A percentile compares a stretch with the other conserved stretches of the same genome.
Conservation (phyloP, 1,140 invertebrate species). For the Campoletis sonorensis region DNA sequence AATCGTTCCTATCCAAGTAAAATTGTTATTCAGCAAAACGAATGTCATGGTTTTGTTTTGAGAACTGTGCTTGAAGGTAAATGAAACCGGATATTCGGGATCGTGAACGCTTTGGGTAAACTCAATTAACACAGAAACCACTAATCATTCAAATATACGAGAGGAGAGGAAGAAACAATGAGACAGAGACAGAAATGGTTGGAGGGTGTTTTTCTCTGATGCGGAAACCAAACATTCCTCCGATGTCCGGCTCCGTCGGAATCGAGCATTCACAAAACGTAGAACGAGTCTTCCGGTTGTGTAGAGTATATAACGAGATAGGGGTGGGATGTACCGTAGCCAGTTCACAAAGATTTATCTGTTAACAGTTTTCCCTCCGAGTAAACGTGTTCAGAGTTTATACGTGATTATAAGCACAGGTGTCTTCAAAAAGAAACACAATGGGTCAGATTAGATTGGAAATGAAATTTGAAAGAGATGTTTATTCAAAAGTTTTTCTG, state of each 20-base stretch:
- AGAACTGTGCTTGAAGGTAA: neutral
- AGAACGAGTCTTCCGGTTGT: slow-evolving; percentile 38
- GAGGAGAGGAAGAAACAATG: neutral
- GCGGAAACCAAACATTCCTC: slow-evolving; percentile 14
- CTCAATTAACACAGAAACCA: neutral
- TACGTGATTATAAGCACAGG: too few relatives aligned
- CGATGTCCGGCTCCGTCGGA: slow-evolving; percentile 28
- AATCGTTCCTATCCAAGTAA: too few relatives aligned
- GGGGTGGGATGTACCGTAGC: neutral
- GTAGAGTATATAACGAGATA: neutral
- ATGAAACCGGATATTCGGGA: neutral
- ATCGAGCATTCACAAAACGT: slow-evolving; percentile 40
- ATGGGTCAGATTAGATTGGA: neutral
- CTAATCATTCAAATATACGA: neutral
- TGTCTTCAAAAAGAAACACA: neutral
- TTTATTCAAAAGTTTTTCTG: too few relatives aligned
- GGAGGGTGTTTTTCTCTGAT: slow-evolving; percentile 15
- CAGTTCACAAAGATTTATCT: slow-evolving; percentile 46
- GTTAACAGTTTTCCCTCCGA: slow-evolving; percentile 37
- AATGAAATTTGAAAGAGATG: too few relatives aligned
- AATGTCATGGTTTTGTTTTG: neutral
- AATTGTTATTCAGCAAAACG: too few relatives aligned
- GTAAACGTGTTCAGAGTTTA: neutral
- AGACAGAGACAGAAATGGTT: neutral
- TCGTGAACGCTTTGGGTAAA: neutral